Evolutionary conservation across 1,140 invertebrate genomes (phyloP).

Genomic region (Maconellicoccus hirsutus): DNA sequence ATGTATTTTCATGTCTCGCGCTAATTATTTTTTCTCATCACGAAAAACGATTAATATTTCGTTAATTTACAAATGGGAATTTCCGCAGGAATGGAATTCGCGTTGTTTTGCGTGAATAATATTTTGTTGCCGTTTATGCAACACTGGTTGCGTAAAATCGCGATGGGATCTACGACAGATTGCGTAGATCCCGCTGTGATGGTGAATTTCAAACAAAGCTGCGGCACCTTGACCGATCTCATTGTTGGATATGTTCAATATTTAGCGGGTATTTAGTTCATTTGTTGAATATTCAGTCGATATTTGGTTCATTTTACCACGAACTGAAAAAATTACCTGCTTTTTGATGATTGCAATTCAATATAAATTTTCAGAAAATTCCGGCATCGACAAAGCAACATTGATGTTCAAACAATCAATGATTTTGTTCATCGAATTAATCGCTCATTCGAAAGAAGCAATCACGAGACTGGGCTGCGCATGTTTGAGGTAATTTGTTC

Average conservation of each 20-base stretch:
- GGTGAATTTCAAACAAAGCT: conserved; percentile 85
- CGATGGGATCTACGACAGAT: conserved; percentile 36
- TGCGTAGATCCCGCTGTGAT: conserved; percentile 44
- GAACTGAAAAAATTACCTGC: too few species aligned
- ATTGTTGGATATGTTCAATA: conserved; percentile 64
- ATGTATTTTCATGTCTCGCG: too few species aligned
- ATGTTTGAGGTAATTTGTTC: conserved; percentile 63
- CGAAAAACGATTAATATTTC: too few species aligned
- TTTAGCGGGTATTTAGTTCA: background rate
- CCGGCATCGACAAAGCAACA: conserved; percentile 40
- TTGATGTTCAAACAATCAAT: conserved; percentile 76
- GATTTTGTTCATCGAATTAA: conserved; percentile 77
- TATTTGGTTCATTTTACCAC: too few species aligned
- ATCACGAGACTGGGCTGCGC: conserved; percentile 83
- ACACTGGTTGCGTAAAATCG: conserved; percentile 64
- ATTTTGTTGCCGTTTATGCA: conserved; percentile 78
- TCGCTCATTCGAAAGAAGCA: conserved; percentile 74
- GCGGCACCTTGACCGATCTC: conserved; percentile 77
- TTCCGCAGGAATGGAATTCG: conserved; percentile 62
- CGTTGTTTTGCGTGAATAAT: conserved; percentile 80
- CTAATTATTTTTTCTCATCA: too few species aligned
- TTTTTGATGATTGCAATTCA: too few species aligned
- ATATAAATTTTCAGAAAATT: background rate
- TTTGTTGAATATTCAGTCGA: background rate
- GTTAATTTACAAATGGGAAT: background rate